These are phyloP conservation scores for Aphaenogaster floridana DNA, from an alignment of 1,140 invertebrate species.

Conservation along the genomic window DNA sequence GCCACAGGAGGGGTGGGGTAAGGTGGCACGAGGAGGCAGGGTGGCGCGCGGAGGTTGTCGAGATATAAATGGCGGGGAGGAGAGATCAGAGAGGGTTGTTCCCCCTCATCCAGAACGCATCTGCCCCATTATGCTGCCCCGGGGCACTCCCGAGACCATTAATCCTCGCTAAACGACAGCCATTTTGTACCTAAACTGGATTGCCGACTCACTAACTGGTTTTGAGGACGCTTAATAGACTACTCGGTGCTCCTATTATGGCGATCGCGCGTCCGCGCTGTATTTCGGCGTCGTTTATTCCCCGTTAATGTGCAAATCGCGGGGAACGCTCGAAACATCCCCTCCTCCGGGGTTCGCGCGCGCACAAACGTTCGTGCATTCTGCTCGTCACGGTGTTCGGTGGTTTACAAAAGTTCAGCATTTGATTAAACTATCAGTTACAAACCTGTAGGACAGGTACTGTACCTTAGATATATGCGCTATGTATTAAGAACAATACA, in stretches of 20 bases:
- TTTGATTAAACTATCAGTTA: background rate
- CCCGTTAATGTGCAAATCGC: slow-evolving; percentile 76
- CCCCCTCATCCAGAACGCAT: slow-evolving; percentile 82
- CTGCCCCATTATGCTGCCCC: slow-evolving; percentile 86
- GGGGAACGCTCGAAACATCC: slow-evolving; percentile 54
- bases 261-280: slow-evolving; percentile 76
- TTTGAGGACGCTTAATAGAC: slow-evolving; percentile 86
- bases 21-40: slow-evolving; percentile 58
- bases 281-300: slow-evolving; percentile 79
- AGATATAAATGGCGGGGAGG: slow-evolving; percentile 67
- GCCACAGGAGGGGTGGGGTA: slow-evolving; percentile 75
- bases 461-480: background rate
- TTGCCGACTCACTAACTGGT: slow-evolving; percentile 87
- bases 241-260: slow-evolving; percentile 85
- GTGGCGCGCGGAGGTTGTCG: slow-evolving; percentile 68
- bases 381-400: slow-evolving; percentile 45
- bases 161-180: slow-evolving; percentile 87
- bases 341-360: slow-evolving; percentile 17
- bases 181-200: slow-evolving; percentile 88
- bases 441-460: background rate
- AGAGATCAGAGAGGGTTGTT: slow-evolving; percentile 58
- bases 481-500: background rate
- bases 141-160: slow-evolving; percentile 85
- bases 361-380: slow-evolving; percentile 14
- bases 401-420: slow-evolving; percentile 33